These are phyloP conservation scores for Pyralis farinalis DNA, from an alignment of 2,888 invertebrate genomes.

Conservation along the genomic window DNA sequence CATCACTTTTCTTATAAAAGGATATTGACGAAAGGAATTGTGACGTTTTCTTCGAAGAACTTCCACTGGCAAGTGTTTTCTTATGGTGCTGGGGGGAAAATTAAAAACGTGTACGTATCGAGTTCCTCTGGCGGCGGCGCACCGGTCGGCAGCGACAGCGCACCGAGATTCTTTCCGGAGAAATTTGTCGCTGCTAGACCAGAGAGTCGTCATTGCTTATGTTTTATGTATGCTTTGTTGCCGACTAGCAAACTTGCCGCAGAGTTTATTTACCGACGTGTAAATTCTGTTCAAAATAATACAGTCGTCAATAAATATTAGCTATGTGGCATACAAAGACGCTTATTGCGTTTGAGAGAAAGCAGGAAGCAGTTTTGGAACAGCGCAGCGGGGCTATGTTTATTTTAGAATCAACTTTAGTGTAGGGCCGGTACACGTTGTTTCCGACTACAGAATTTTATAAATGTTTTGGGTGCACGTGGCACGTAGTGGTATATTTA, in stretches of 20 bases:
- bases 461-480: too few species aligned
- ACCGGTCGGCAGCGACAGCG: conserved; percentile 40
- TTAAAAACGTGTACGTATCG: conserved; percentile 21
- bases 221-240: conserved; percentile 60
- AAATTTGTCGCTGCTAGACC: conserved; percentile 53
- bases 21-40: too few species aligned
- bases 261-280: neutral
- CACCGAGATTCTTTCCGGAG: conserved; percentile 59
- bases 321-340: conserved; percentile 3
- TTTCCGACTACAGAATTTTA: too few species aligned
- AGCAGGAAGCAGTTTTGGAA: conserved; percentile 22
- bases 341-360: conserved; percentile 19
- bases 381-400: conserved; percentile 3
- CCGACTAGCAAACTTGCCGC: neutral
- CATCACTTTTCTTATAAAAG: conserved; percentile 20
- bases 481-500: too few species aligned
- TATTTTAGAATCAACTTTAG: too few species aligned
- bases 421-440: too few species aligned
- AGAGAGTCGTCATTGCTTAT: conserved; percentile 39
- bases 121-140: conserved; percentile 18
- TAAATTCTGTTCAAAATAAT: conserved; percentile 5
- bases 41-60: neutral
- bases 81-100: conserved; percentile 13
- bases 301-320: conserved; percentile 3
- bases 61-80: conserved; percentile 2